Base-by-base conservation (phyloP, 2,113 vertebrate species). In the Sciurus niger region DNA sequence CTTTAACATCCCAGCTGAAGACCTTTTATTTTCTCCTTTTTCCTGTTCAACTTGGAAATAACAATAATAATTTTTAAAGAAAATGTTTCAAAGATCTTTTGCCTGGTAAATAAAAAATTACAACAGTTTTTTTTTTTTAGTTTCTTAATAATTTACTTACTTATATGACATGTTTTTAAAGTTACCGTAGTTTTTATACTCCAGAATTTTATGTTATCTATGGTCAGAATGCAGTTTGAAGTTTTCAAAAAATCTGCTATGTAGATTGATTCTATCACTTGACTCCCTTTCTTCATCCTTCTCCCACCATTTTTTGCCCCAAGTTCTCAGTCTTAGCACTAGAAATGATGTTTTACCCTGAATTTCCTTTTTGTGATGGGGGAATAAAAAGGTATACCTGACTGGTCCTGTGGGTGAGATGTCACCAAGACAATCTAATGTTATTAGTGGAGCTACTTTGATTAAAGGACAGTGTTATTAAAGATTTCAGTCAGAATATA, bases 11-110 rank as follows among this genome's bases (percentile, higher is more conserved):
- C 85, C 73, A 87, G 30, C 51, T 20, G 13, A 78, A 89, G 72
- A 63, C 74, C 76, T 91, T 25, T 48, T 53, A 11, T 40, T 82
- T 90, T 90, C n/a, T 74, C 17, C 22, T 48, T 78, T 72, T 48
- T 34, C 12, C 74, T 90, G n/a, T 73, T 79, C 40, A 78, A 80
- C 53, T 89, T 88, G 28, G 22, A 67, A 34, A 4, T 82, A 91
- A 34, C 51, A 73, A 4, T 73, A 53, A 70, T 96, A 34, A 6
- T 82, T 84, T 93, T 91, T 93, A 63, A 96, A 43, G 34, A n/a
- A 89, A 68, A 84, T 87, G 55, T 43, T 95, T 96, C 89, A 90
- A 46, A 94, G 13, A 30, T 51, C 34, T 88, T 97, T 1, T 70
- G 20, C 55, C 6, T 72, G 30, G 48, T 46, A 80, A 74, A 40